Percentiles rank a stretch among this genome's conserved stretches.
Evolutionary conservation across 1,140 invertebrate species (phyloP).

Genomic region (Trichonephila clavata): DNA sequence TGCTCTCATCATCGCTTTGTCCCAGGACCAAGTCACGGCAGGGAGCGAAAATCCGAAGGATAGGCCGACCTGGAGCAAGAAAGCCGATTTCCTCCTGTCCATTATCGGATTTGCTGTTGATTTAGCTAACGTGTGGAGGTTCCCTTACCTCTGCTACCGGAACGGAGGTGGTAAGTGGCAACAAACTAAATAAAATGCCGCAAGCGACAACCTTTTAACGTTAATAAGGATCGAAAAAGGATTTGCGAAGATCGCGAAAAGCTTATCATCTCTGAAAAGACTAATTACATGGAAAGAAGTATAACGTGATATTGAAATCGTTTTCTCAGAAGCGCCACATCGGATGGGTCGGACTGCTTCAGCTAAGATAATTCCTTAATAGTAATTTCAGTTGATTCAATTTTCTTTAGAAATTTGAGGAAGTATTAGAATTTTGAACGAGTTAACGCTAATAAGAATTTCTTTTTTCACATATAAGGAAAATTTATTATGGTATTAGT

Average conservation of each 20-base stretch:
- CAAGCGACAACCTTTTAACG: slow-evolving; percentile 30
- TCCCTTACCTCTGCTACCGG: slow-evolving; percentile 91
- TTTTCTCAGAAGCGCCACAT: too few species aligned
- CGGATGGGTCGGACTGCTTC: too few species aligned
- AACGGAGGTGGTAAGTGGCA: slow-evolving; percentile 86
- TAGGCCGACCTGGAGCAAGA: slow-evolving; percentile 84
- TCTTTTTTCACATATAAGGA: too few species aligned
- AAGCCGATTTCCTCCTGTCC: slow-evolving; percentile 93
- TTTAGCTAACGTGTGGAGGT: slow-evolving; percentile 90
- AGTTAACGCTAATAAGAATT: too few species aligned
- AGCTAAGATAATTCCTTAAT: too few species aligned
- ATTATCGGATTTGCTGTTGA: slow-evolving; percentile 94
- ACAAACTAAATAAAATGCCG: background rate
- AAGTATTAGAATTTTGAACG: too few species aligned
- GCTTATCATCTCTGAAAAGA: background rate
- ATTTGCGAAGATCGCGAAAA: slow-evolving; percentile 27
- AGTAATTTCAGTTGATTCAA: too few species aligned
- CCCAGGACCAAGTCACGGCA: slow-evolving; percentile 59
- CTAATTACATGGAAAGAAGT: too few species aligned
- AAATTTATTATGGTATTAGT: too few species aligned
- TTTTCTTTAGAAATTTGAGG: too few species aligned
- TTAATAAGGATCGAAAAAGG: slow-evolving; percentile 14
- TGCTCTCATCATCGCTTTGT: slow-evolving; percentile 69
- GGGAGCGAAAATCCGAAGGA: slow-evolving; percentile 64
- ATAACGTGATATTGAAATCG: too few species aligned